Percentiles rank a stretch among this genome's conserved stretches.
phyloP scores from a whole-genome alignment of 2,113 vertebrate species.

The Micronycteris hirsuta region DNA sequence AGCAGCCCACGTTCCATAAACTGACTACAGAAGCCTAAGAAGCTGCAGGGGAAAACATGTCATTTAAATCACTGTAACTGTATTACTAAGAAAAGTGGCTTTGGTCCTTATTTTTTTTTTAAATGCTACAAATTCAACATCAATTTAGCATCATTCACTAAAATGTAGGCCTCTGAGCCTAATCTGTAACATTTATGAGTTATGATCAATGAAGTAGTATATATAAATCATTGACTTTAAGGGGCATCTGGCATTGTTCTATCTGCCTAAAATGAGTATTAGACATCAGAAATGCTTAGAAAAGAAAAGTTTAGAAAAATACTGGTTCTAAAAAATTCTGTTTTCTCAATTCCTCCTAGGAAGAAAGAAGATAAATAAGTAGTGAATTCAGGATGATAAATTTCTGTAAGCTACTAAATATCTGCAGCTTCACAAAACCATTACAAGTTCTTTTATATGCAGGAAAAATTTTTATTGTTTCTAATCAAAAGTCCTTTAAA shows the following conservation, averaged over 20 bases:
- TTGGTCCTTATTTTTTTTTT: neutral
- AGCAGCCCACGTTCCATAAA: neutral
- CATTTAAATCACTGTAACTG: neutral
- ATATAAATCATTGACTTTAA: neutral
- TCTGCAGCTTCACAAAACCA: neutral
- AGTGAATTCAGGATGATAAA: neutral
- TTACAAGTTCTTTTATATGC: neutral
- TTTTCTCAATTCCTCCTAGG: neutral
- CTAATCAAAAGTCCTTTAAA: constrained; percentile 19
- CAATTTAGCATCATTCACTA: constrained; percentile 10
- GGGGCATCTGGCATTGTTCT: neutral
- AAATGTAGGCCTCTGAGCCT: constrained; percentile 1
- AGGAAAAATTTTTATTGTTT: neutral
- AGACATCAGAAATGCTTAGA: neutral
- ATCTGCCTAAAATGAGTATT: neutral
- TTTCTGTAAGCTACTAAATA: neutral
- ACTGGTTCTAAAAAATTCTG: neutral
- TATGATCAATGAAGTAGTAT: neutral
- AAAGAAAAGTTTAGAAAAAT: neutral
- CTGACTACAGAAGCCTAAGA: neutral
- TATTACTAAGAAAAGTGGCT: neutral
- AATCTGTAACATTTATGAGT: constrained; percentile 12
- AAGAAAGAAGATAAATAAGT: neutral
- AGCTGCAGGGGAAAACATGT: neutral
- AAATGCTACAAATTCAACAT: neutral